These are phyloP conservation scores for Lepidocyrtinus sp. DNA, from an alignment of 2,888 invertebrate species.

Conservation along the genomic window DNA sequence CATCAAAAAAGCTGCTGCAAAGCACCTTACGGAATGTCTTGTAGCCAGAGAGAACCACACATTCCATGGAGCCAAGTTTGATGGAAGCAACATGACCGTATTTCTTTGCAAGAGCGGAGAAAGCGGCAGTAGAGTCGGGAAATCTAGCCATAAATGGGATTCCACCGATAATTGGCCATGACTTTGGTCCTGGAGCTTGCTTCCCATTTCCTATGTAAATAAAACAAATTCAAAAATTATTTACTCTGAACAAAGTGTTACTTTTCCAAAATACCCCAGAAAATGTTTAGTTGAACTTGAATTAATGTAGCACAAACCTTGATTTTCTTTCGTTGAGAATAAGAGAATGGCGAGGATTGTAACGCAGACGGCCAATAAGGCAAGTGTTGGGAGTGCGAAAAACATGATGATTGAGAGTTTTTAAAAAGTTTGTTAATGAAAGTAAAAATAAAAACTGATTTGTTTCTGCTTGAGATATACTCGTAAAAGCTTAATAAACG, in stretches of 20 bases:
- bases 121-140: conserved; percentile 58
- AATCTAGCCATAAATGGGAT: conserved; percentile 65
- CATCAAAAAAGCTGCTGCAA: conserved; percentile 80
- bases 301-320: conserved; percentile 29
- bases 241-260: not conserved
- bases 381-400: conserved; percentile 38
- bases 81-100: conserved; percentile 64
- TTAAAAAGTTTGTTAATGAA: not conserved
- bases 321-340: conserved; percentile 22
- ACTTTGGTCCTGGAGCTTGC: conserved; percentile 65
- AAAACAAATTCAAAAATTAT: not conserved
- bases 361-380: conserved; percentile 23
- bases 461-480: too few species aligned
- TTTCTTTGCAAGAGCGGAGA: conserved; percentile 56
- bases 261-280: not conserved
- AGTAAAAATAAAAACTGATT: too few species aligned
- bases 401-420: conserved; percentile 23
- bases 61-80: conserved; percentile 62
- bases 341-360: conserved; percentile 9
- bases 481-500: too few species aligned
- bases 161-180: conserved; percentile 65
- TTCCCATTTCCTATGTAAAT: conserved; percentile 19
- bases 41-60: conserved; percentile 65
- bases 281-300: conserved; percentile 31
- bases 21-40: conserved; percentile 64